Base-by-base conservation (phyloP, 2,797 vertebrate genomes). In the Sternotherus odoratus region DNA sequence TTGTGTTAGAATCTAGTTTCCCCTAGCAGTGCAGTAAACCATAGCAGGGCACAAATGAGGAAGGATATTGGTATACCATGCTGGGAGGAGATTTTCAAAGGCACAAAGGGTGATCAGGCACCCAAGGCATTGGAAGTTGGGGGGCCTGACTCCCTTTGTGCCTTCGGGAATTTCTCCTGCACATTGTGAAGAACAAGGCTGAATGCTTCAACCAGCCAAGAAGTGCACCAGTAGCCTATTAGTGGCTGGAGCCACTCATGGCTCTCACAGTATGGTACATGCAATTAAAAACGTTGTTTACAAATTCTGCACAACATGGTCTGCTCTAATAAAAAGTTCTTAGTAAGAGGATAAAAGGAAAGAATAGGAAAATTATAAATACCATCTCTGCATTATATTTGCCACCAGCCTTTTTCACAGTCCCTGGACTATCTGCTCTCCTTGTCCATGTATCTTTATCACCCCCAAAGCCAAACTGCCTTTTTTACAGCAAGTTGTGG, bases 71-170 rank as follows among this genome's bases (percentile, higher is more conserved):
- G 43, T 43, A 43, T 43, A 43, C 43, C 43, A 43, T 43, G 43
- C 43, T 43, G 43, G 43, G 43, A 43, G 43, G 43, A 16, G 36
- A 46, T 91, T 92, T 94, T 79, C 77, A 95, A 95, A 95, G 83
- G 91, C 90, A 95, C 88, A 24, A 79, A 57, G 5, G 17, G 66
- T 3, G 2, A 21, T 23, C 12, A 69, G 66, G 19, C 66, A 69
- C 36, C n/a, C 5, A 5, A 91, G 60, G 77, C 90, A 93, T 82
- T 1, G 77, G 77, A 92, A 94, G 50, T 85, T 75, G 72, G 26
- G 26, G 8, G 13, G 43, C 13, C 13, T 48, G 46, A 30, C 39
- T 48, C 1, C 77, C 81, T 77, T 95, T 90, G 82, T 92, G 87
- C 79, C 66, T 30, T 75, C 83, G 79, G 36, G 51, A 91, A 48